Evolutionary conservation across 92 coral and sea anemone genomes (phyloP), one percentile per base, ranked within the genome.

Genomic region (Paramuricea clavata): DNA sequence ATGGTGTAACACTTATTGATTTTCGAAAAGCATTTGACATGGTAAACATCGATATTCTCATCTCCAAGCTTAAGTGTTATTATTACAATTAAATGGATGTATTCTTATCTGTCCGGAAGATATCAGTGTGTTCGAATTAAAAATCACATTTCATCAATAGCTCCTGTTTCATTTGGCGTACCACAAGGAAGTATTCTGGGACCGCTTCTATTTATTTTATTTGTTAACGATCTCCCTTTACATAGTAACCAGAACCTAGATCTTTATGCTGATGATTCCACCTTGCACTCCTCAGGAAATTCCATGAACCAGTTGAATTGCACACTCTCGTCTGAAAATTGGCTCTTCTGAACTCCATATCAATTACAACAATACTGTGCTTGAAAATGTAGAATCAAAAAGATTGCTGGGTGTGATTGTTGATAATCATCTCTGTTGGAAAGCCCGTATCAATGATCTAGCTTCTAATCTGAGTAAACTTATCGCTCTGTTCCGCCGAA

Each of bases 121-220:
- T 57, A 27, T 28, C 92, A 89, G 5, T 21, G 49, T 64, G 74
- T 73, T 25, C 44, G 27, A 60, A 35, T 88, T 15, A 78, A 78
- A 13, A 73, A 83, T 12, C 2, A 32, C 6, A 0, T 85, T 10
- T 89, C 92, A 31, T 76, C 86, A 4, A 4, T 33, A n/a, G 61
- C 62, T 2, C 64, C 92, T 34, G 32, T 85, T 6, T 52, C 80
- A 11, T n/a, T 35, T 70, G 89, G 89, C 15, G 76, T 85, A 39
- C 89, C 90, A 1, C 86, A 89, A 82, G 91, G 88, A 22, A 87
- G 91, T 67, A 84, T 89, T 11, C 28, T 89, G 22, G 91, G 91
- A 17, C 92, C 92, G 17, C 82, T 84, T 10, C 56, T 83, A 28
- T 90, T 77, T 35, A 79, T 60, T 30, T 65, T 79, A 74, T 86